These are phyloP conservation scores for Nemotelus nigrinus DNA, from an alignment of 2,888 invertebrate species.

Conservation along the genomic window DNA sequence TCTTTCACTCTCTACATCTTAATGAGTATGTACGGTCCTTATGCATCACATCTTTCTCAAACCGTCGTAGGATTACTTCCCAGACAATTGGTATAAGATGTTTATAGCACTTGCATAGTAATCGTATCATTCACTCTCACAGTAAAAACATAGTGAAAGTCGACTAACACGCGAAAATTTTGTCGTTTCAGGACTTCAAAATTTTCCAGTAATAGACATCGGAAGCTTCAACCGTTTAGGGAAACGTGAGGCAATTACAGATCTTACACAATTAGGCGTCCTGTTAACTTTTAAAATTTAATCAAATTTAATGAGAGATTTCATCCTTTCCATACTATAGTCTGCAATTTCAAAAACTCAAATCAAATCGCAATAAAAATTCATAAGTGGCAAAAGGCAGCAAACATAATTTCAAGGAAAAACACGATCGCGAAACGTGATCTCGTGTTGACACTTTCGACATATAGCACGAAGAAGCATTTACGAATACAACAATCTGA, in stretches of 20 bases:
- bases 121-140: too few species aligned
- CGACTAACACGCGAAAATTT: slow-evolving; percentile 45
- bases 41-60: too few species aligned
- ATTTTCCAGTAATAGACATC: slow-evolving; percentile 97
- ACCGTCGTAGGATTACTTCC: too few species aligned
- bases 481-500: too few species aligned
- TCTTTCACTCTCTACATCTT: too few species aligned
- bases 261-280: slow-evolving; percentile 44
- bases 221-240: slow-evolving; percentile 96
- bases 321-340: slow-evolving; percentile 29
- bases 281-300: slow-evolving; percentile 40
- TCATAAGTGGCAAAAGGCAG: slow-evolving; percentile 7
- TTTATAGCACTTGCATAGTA: too few species aligned
- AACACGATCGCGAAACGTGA: not conserved
- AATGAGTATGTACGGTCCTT: too few species aligned
- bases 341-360: slow-evolving; percentile 2
- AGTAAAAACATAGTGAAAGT: not conserved
- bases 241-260: slow-evolving; percentile 80
- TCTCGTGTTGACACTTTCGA: not conserved
- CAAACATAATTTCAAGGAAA: slow-evolving; percentile 11
- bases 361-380: slow-evolving; percentile 19
- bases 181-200: slow-evolving; percentile 82
- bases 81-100: too few species aligned
- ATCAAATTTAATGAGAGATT: slow-evolving; percentile 32
- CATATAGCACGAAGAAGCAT: not conserved